phyloP scores from a whole-genome alignment of 2,888 invertebrate genomes.

The Acleris holmiana region DNA sequence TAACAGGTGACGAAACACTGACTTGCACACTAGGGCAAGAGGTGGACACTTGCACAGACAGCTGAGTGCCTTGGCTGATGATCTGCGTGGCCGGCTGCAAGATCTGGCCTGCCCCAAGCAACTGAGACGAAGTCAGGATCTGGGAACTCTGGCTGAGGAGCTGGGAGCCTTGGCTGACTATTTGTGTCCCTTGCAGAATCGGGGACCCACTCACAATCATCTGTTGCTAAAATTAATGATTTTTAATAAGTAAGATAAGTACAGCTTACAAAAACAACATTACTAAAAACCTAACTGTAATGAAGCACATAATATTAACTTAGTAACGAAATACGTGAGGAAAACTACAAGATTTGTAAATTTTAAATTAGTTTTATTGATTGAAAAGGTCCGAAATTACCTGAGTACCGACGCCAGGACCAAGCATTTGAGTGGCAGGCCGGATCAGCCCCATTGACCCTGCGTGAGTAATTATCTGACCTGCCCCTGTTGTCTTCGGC shows the following conservation, averaged over 20 bases:
- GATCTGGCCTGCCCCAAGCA: conserved; percentile 67
- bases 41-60: conserved; percentile 67
- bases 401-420: conserved; percentile 75
- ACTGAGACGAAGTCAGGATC: conserved; percentile 71
- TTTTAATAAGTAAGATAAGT: background rate
- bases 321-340: background rate
- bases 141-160: conserved; percentile 69
- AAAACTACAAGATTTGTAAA: too few relatives aligned
- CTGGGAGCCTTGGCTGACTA: conserved; percentile 75
- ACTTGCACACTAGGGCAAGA: conserved; percentile 58
- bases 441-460: conserved; percentile 74
- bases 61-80: conserved; percentile 76
- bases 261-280: background rate
- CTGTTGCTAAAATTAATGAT: conserved; percentile 63
- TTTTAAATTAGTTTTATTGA: background rate
- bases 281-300: background rate
- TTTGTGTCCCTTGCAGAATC: conserved; percentile 73
- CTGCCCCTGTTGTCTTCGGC: conserved; percentile 64
- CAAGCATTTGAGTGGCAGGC: conserved; percentile 75
- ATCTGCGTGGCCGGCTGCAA: conserved; percentile 76
- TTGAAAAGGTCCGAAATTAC: conserved; percentile 51
- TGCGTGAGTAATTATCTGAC: conserved; percentile 71
- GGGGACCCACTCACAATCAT: conserved; percentile 77
- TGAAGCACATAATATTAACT: background rate
- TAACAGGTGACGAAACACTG: conserved; percentile 59